Conservation (phyloP, 2,888 invertebrate genomes). For the Parelbella ahira region DNA sequence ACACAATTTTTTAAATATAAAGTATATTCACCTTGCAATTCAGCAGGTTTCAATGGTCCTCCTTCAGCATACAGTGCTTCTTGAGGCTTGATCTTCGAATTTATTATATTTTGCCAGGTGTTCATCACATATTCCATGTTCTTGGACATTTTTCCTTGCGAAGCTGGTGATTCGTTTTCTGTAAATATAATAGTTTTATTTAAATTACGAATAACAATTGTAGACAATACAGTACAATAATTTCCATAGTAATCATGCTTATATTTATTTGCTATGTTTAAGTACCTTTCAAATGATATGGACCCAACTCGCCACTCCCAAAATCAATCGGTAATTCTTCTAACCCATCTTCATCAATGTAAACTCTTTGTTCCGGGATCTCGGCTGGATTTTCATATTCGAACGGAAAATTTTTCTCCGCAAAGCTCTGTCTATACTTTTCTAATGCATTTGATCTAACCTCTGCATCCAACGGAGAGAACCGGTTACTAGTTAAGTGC, state of each 20-base stretch:
- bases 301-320: conserved; percentile 66
- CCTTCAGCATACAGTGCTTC: conserved; percentile 66
- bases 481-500: conserved; percentile 61
- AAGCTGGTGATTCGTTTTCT: conserved; percentile 28
- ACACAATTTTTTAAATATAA: conserved; percentile 11
- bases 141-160: conserved; percentile 49
- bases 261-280: neutral
- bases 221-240: no score
- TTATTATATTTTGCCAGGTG: conserved; percentile 59
- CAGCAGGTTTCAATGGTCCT: conserved; percentile 63
- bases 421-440: conserved; percentile 70
- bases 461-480: conserved; percentile 66
- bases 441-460: conserved; percentile 66
- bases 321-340: conserved; percentile 62
- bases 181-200: no score
- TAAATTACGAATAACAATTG: no score
- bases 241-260: no score
- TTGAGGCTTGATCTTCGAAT: conserved; percentile 54
- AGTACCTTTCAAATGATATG: conserved; percentile 59
- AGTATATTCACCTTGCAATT: conserved; percentile 51
- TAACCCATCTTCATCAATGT: conserved; percentile 76
- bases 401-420: conserved; percentile 70
- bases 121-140: conserved; percentile 70
- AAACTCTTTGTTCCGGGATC: conserved; percentile 78
- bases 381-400: conserved; percentile 72